Percentiles rank a stretch among this genome's conserved stretches.
phyloP scores from a whole-genome alignment of 2,888 invertebrate genomes.

The Amphipoea oculea region DNA sequence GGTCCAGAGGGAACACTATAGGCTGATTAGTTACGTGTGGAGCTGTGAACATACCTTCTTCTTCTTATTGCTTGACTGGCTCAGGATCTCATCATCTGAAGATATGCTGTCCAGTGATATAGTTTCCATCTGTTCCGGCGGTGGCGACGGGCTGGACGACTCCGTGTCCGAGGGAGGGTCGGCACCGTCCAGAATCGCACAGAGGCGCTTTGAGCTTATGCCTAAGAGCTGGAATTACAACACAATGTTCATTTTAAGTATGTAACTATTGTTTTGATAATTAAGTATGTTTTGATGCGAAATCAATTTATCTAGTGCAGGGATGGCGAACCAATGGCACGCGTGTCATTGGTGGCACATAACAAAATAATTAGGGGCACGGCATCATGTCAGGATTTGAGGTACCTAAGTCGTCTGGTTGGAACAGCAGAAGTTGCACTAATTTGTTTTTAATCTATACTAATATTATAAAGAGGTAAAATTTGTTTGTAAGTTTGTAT shows the following conservation, averaged over 20 bases:
- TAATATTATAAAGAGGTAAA: too few species aligned
- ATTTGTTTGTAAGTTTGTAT: too few species aligned
- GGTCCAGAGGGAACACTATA: too few species aligned
- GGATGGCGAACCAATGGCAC: too few species aligned
- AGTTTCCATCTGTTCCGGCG: constrained; percentile 85
- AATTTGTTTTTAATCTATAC: too few species aligned
- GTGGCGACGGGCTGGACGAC: constrained; percentile 79
- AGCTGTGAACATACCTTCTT: constrained; percentile 74
- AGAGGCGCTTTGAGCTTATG: constrained; percentile 91
- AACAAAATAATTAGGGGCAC: too few species aligned
- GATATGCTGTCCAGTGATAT: constrained; percentile 92
- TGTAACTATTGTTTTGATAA: not conserved
- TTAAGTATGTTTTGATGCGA: not conserved
- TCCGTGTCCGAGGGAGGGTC: constrained; percentile 88
- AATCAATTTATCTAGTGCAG: not conserved
- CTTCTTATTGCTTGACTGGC: constrained; percentile 75
- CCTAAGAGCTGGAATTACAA: constrained; percentile 84
- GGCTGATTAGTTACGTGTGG: not conserved
- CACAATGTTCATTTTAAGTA: not conserved
- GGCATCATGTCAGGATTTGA: too few species aligned
- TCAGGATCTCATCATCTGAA: constrained; percentile 87
- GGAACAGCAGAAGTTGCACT: too few species aligned
- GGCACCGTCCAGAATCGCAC: constrained; percentile 88
- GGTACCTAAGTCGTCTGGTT: too few species aligned
- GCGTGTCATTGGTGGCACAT: too few species aligned